Evolutionary conservation across 2,113 vertebrate species (phyloP), one percentile per base, ranked within the genome.

Genomic region (Labeo catla): DNA sequence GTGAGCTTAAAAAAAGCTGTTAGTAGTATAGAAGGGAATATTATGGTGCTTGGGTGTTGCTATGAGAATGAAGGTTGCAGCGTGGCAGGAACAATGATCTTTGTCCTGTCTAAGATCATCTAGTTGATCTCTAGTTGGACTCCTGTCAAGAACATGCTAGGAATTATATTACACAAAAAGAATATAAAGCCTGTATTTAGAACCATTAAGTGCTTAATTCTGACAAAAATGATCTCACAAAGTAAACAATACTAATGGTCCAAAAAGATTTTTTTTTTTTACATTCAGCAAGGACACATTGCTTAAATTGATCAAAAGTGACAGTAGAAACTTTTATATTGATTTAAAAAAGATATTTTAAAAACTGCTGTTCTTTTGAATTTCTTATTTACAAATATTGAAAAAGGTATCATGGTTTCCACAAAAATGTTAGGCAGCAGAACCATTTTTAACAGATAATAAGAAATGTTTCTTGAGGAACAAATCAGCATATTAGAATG

Each of bases 1-100:
- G 21, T 9, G 2, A 28, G 54, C 16, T 74, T 54, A 23, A 19
- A 81, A 50, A 74, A 84, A 86, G 49, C 74, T 84, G 50, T 10
- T 76, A 61, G 45, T 82, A 43, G 28, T 82, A 65, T 72, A 66
- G 36, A 21, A 83, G 86, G 78, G 68, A 34, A 61, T 28, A n/a
- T 72, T 5, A 79, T 3, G 63, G 7, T 57, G 61, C 23, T 0
- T 49, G 59, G 43, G 79, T 2, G 8, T 66, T 21, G 16, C 59
- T 74, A 74, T 70, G 54, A 49, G 21, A 78, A 74, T 16, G 1
- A 16, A 81, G 6, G 4, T 72, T 12, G 36, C 28, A 7, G 74
- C 47, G 21, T 59, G 86, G 49, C 59, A 50, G 19, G 16, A 82
- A 61, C 61, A 34, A 49, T 85, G 86, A 76, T 23, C 65, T 81